These are phyloP conservation scores for Archips crataeganus DNA, from an alignment of 2,888 invertebrate species.

Conservation along the genomic window DNA sequence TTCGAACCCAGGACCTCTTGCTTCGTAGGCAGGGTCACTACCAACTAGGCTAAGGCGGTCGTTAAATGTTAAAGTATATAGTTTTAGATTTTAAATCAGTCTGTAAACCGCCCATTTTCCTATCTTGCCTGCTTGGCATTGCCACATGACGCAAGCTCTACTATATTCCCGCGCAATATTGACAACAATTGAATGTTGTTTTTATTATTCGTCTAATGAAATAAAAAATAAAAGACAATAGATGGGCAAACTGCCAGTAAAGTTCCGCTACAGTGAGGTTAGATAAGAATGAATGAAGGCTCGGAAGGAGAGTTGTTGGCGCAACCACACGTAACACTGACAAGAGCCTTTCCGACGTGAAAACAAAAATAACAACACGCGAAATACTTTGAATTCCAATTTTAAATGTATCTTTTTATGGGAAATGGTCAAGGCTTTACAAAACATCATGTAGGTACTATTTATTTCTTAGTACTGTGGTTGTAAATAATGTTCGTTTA, in stretches of 20 bases:
- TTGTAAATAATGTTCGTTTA: no score
- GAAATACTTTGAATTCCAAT: background rate
- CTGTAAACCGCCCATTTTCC: no score
- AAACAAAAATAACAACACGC: background rate
- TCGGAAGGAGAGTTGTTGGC: conserved; percentile 24
- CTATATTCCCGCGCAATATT: background rate
- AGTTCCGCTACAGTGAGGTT: conserved; percentile 1
- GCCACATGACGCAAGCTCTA: background rate
- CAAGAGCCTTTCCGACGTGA: conserved; percentile 20
- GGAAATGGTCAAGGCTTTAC: no score
- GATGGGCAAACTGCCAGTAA: conserved; percentile 15
- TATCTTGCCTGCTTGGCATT: background rate
- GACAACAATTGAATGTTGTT: conserved; percentile 8
- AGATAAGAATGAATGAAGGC: conserved; percentile 19
- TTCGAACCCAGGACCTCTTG: no score
- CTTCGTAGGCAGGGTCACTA: no score
- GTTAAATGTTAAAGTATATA: no score
- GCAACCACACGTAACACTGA: background rate
- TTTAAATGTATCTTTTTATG: background rate
- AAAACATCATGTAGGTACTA: no score
- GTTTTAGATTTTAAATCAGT: no score
- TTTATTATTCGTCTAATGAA: background rate
- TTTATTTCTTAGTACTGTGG: no score
- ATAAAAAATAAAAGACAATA: background rate
- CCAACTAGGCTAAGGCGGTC: no score